Evolutionary conservation across 2,113 vertebrate genomes (phyloP), one percentile per base, ranked within the genome.

Genomic region (Lepidothrix coronata): DNA sequence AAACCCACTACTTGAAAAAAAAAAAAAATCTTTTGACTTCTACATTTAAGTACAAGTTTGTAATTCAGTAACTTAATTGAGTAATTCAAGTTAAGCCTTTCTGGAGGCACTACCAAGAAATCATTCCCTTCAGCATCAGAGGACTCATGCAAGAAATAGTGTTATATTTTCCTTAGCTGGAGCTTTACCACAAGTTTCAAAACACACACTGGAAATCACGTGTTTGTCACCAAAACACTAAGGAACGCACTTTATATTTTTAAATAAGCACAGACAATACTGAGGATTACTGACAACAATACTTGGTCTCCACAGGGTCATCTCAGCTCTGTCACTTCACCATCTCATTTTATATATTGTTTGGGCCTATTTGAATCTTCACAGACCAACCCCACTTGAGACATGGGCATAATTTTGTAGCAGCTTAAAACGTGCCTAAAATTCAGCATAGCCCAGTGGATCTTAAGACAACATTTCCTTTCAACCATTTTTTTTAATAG

Each of bases 161-260:
- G 13, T 21, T 68, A 1, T 16, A 2, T 41, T 85, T 51, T 30
- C 59, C 48, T 80, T 21, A 55, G n/a, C 48, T 72, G 18, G 5
- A 72, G 18, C 21, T 82, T 59, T 9, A 61, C 19, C 23, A 16
- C 21, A 41, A 6, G 24, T 88, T 48, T n/a, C 48, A 68, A 85
- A 73, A 81, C 0, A 7, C 18, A 22, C 2, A 1, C 16, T 48
- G 35, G 33, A 62, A 72, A 44, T 13, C 44, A 24, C 0, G 1
- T 23, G 7, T 46, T 44, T 65, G 24, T n/a, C 27, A 31, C 28
- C 9, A 43, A 85, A 74, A 61, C 23, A 74, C 37, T 8, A 28
- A 62, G 44, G 33, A 52, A 68, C 14, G 43, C 2, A 41, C 30
- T 75, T 44, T 3, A 10, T 23, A 10, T 27, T 66, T 81, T 57